phyloP scores from a whole-genome alignment of 2,797 vertebrate species.

The Brachyalestes nurse region DNA sequence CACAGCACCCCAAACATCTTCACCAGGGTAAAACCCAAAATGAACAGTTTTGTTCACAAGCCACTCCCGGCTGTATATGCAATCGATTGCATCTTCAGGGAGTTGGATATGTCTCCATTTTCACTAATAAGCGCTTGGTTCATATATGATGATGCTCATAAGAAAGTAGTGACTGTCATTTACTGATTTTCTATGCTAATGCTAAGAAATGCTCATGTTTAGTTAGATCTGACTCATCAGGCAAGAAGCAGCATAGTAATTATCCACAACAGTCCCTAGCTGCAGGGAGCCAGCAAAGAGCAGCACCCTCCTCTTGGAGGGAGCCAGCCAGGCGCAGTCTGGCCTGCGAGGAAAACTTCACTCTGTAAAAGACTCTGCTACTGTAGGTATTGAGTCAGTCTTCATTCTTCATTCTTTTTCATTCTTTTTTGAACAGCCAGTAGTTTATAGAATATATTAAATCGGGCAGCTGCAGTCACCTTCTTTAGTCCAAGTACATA shows the following conservation, averaged over 20 bases:
- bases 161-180: not conserved
- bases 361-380: not conserved
- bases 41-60: conserved; percentile 15
- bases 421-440: not conserved
- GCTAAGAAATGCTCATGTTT: not conserved
- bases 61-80: not conserved
- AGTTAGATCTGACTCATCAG: conserved; percentile 20
- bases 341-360: not conserved
- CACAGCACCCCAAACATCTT: conserved; percentile 29
- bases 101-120: not conserved
- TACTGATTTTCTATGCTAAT: not conserved
- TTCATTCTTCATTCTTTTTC: no score
- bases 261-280: conserved; percentile 16
- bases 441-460: not conserved
- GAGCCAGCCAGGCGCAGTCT: conserved; percentile 19
- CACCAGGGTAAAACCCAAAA: conserved; percentile 41
- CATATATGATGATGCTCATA: not conserved
- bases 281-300: conserved; percentile 12
- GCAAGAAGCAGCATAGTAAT: conserved; percentile 20
- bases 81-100: not conserved
- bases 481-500: no score
- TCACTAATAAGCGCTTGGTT: not conserved
- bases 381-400: no score
- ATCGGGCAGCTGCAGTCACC: no score
- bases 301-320: not conserved